Conservation (phyloP, 2,797 vertebrate genomes). For the Serranus cabrilla region DNA sequence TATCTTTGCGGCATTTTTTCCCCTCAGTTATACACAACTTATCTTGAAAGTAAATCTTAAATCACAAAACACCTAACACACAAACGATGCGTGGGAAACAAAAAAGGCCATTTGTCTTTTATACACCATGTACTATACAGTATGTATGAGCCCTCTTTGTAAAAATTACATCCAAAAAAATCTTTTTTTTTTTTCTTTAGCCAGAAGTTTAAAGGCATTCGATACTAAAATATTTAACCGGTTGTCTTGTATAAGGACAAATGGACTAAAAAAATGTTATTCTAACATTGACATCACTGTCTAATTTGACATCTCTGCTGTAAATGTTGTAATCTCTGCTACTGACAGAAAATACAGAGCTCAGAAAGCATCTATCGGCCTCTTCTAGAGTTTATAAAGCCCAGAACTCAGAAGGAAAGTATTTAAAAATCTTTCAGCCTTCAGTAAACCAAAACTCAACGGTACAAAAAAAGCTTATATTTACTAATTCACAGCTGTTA, state of each 20-base stretch:
- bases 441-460: slow-evolving; percentile 29
- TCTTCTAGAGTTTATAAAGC: slow-evolving; percentile 36
- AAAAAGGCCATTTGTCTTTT: slow-evolving; percentile 57
- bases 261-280: slow-evolving; percentile 26
- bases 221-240: slow-evolving; percentile 60
- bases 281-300: slow-evolving; percentile 68
- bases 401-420: slow-evolving; percentile 22
- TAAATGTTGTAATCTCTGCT: slow-evolving; percentile 53
- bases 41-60: slow-evolving; percentile 63
- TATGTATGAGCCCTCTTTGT: slow-evolving; percentile 56
- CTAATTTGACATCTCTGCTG: slow-evolving; percentile 70
- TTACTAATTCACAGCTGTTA: slow-evolving; percentile 4
- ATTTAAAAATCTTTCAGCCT: slow-evolving; percentile 15
- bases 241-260: slow-evolving; percentile 41
- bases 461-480: slow-evolving; percentile 30
- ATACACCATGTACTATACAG: slow-evolving; percentile 53
- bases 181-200: neutral
- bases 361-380: slow-evolving; percentile 44
- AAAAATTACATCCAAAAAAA: slow-evolving; percentile 66
- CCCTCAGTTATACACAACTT: slow-evolving; percentile 54
- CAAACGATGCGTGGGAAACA: slow-evolving; percentile 57
- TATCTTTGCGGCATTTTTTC: slow-evolving; percentile 51
- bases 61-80: slow-evolving; percentile 66
- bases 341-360: slow-evolving; percentile 50
- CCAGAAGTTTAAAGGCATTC: slow-evolving; percentile 60